Base-by-base conservation (phyloP, 2,888 invertebrate genomes). In the Daptonema setosum region DNA sequence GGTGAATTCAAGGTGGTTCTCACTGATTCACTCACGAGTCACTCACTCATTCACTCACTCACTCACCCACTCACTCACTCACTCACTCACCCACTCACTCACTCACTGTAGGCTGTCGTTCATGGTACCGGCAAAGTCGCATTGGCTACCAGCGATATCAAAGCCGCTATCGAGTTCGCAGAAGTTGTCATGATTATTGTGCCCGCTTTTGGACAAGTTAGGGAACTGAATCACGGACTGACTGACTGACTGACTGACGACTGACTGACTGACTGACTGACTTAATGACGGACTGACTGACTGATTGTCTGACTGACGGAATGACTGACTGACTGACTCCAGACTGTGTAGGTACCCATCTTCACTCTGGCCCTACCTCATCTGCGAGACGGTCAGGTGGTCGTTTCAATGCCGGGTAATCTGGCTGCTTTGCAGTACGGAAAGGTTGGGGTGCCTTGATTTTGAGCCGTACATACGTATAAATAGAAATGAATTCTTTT, bases 321-420 rank as follows among this genome's bases (percentile, higher is more conserved):
- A n/a, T 53, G 24, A 28, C 25, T 22, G 25, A 25, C 35, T 25
- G 22, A 11, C 11, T 53, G 8, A n/a, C 26, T 20, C 24, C 53
- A 26, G 29, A 35, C 26, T 28, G 53, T n/a, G 22, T 26, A 53
- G 28, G 56, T 56, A 8, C 56, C 56, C 24, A 56, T 56, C 41
- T 56, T 56, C 41, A 14, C 52, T 26, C 25, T 56, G 52, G 56
- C 56, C 2, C 56, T 56, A 5, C 56, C 56, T 24, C 45, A 56
- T 35, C 45, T 56, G 5, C 47, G 29, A 3, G 56, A 56, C 26
- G 56, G 51, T n/a, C 56, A 56, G 28, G 45, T 56, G 11, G 14
- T 56, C 26, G 30, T 56, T 8, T 28, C 28, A 5, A 56, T 56
- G 56, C 56, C 56, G 30, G 56, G 56, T 26, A 56, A 56, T 28